Evolutionary conservation across 2,113 vertebrate genomes (phyloP).

Genomic region (Brevimyrus niger): DNA sequence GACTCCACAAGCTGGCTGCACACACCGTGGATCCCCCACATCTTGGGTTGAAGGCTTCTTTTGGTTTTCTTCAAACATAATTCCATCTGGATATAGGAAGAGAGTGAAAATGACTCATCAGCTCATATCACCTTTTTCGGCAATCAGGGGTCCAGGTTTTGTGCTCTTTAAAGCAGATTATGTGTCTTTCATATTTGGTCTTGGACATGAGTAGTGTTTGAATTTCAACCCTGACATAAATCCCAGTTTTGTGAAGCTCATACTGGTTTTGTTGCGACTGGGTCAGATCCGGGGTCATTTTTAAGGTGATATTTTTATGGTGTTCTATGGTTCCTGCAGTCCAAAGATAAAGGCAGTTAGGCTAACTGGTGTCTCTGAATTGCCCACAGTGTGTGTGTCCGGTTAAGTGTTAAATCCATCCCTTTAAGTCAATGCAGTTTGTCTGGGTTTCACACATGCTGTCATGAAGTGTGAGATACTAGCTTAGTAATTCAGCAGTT

Average conservation of each 20-base stretch:
- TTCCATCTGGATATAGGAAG: neutral
- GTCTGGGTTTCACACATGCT: neutral
- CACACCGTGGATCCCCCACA: neutral
- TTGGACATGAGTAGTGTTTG: neutral
- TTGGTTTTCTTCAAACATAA: neutral
- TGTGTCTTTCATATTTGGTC: neutral
- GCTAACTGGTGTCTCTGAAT: neutral
- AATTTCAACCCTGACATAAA: neutral
- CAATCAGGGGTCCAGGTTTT: neutral
- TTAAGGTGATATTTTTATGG: neutral
- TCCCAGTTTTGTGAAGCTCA: neutral
- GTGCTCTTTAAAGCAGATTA: neutral
- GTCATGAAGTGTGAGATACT: neutral
- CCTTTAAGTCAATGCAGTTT: neutral
- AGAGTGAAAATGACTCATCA: neutral
- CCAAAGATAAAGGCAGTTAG: neutral
- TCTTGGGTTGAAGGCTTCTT: neutral
- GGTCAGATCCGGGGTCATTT: neutral
- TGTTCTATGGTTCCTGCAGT: neutral
- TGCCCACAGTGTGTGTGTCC: neutral
- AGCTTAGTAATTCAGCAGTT: neutral
- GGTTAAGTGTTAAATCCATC: neutral
- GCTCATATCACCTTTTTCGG: neutral
- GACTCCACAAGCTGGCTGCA: neutral
- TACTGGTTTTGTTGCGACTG: neutral